Base-by-base conservation (phyloP, 2,113 vertebrate genomes). In the Anas platyrhynchos region DNA sequence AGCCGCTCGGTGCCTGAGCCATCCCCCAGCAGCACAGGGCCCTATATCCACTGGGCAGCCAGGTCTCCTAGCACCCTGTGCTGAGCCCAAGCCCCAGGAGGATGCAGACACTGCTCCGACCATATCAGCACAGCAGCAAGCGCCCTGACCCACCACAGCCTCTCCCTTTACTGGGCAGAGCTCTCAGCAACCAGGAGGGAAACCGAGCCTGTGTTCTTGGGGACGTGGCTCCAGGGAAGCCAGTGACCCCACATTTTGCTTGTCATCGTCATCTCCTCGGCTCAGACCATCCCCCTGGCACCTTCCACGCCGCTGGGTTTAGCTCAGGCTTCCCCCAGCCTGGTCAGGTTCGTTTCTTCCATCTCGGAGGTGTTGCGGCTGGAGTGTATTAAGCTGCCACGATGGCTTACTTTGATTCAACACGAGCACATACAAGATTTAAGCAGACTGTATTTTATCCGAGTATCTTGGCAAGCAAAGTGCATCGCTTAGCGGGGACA, bases 351-450 rank as follows among this genome's bases (percentile, higher is more conserved):
- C 46, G 4, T 8, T 59, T 38, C 63, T 89, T 41, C 90, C 43
- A 31, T 26, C 86, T 55, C 31, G 0, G 73, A 89, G 72, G 61
- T 71, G 86, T 36, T 21, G 88, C 5, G 15, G 34, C 75, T 63
- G 82, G 86, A 96, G 91, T 65, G 1, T 69, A 92, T 95, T 91
- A 90, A 96, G 68, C 71, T 97, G 95, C 87, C 95, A 96, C 55
- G 2, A 18, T 0, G 67, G 79, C 76, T 96, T 92, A 93, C 94
- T 80, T 52, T 61, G 88, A 92, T 74, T 79, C 85, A 7, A 13
- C 12, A 59, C 23, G 32, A 91, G 82, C 82, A 3, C 91, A 83
- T 77, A 38, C 79, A 94, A 93, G 93, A 96, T 97, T 96, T 48
- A 97, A 93, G 80, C 82, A 44, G 96, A 2, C 43, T 21, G 65